Conservation (phyloP, 2,888 invertebrate species). For the Drosophila paracracens region DNA sequence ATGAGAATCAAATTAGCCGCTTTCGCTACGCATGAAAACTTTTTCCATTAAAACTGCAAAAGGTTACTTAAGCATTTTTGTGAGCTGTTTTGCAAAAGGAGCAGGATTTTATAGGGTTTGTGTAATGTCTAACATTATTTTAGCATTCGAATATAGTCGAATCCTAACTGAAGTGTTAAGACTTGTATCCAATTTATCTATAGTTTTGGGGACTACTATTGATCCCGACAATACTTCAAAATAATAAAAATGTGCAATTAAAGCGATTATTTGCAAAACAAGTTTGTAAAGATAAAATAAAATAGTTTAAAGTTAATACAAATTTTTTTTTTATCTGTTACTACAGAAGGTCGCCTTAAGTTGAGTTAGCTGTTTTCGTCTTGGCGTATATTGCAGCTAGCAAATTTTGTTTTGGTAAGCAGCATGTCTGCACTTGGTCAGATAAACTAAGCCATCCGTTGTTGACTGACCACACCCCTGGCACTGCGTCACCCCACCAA, state of each 20-base stretch:
- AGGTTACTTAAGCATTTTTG: conserved; percentile 25
- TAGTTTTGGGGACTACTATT: neutral
- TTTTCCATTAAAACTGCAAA: conserved; percentile 74
- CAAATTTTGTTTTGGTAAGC: conserved; percentile 42
- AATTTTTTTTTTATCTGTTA: neutral
- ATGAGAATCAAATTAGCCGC: conserved; percentile 78
- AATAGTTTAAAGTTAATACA: neutral
- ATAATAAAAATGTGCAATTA: neutral
- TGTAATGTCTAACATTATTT: neutral
- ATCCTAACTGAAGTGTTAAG: neutral
- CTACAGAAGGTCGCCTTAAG: neutral
- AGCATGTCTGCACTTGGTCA: conserved; percentile 34
- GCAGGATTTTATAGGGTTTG: neutral
- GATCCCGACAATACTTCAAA: neutral
- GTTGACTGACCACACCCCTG: too few relatives aligned
- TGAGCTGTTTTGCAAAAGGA: conserved; percentile 1
- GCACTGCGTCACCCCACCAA: neutral
- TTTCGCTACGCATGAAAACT: conserved; percentile 64
- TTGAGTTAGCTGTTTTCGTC: conserved; percentile 4
- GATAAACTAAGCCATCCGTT: conserved; percentile 32
- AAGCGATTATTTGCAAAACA: neutral
- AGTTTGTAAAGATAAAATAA: neutral
- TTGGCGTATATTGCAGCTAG: conserved; percentile 34
- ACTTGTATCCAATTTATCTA: neutral
- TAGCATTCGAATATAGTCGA: neutral